Evolutionary conservation across 2,113 vertebrate genomes (phyloP), one percentile per base, ranked within the genome.

Genomic region (Myodes glareolus): DNA sequence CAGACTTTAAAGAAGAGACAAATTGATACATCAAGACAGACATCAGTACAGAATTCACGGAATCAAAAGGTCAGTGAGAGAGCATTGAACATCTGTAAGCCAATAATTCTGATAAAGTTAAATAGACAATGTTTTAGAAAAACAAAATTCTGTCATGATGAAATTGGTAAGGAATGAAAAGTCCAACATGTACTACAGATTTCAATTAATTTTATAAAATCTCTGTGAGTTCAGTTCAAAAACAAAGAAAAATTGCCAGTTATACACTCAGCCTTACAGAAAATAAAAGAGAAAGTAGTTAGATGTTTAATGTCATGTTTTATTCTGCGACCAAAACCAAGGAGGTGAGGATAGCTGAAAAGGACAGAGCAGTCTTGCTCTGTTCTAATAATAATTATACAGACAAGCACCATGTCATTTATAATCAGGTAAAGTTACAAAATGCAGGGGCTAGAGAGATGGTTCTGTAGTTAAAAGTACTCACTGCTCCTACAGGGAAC

Each of bases 1-100:
- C 61, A 96, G 70, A 94, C 63, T 73, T 86, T 65, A 78, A n/a
- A 52, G 55, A 63, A 87, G 70, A 87, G 82, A 33, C 11, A 86
- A 50, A 75, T 45, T 29, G 63, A 67, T 61, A 23, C 10, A 73
- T n/a, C 47, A 84, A 63, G 7, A 14, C 13, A 39, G 21, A 11
- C n/a, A 47, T 82, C 67, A 29, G 9, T 50, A 58, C 12, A 75
- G 52, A 80, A 36, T 81, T 72, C 58, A 47, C 17, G 55, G 21
- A 55, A 91, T 17, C 31, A 73, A 68, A 23, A 72, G 65, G 5
- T 25, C 33, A 5, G 0, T 25, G 8, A 68, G 13, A 52, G 42
- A 80, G 55, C 9, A 36, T 9, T 65, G 1, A 50, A 3, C 27
- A 27, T 27, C 13, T 50, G 39, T 29, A 42, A 87, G 25, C 25